These are phyloP conservation scores for Melipona quadrifasciata DNA, from an alignment of 1,140 invertebrate species.

Conservation along the genomic window DNA sequence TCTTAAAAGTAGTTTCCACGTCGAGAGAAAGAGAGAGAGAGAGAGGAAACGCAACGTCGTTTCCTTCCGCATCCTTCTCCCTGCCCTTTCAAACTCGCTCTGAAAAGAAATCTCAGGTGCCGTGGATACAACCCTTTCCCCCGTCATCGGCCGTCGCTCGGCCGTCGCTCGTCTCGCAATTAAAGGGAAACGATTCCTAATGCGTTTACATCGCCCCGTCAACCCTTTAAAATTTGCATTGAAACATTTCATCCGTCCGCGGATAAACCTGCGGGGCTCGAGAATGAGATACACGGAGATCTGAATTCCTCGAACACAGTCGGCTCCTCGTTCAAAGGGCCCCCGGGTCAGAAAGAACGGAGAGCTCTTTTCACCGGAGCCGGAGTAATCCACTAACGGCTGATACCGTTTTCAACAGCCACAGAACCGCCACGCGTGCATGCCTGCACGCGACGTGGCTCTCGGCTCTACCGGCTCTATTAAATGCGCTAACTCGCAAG, in stretches of 20 bases:
- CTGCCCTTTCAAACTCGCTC: not conserved
- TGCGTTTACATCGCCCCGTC: constrained; percentile 21
- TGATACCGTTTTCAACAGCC: constrained; percentile 47
- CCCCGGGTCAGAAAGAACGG: constrained; percentile 40
- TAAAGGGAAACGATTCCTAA: constrained; percentile 32
- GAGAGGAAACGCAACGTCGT: constrained; percentile 8
- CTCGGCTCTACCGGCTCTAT: constrained; percentile 4
- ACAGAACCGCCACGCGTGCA: constrained; percentile 20
- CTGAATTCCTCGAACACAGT: constrained; percentile 36
- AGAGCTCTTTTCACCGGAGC: constrained; percentile 38
- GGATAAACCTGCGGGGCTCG: constrained; percentile 36
- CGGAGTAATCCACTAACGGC: constrained; percentile 49
- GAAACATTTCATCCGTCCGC: constrained; percentile 36
- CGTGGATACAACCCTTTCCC: not conserved
- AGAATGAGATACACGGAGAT: constrained; percentile 33
- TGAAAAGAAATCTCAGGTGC: constrained; percentile 2
- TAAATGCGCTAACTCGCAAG: constrained; percentile 38
- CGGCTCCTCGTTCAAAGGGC: constrained; percentile 19
- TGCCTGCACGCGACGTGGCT: too few relatives aligned
- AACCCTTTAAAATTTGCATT: constrained; percentile 40
- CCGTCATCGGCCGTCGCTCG: not conserved
- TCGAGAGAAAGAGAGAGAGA: not conserved
- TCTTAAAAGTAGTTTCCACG: constrained; percentile 1
- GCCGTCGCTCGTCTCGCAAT: not conserved
- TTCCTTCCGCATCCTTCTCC: not conserved